Base-by-base conservation (phyloP, 2,797 vertebrate genomes). In the Selene dorsalis region DNA sequence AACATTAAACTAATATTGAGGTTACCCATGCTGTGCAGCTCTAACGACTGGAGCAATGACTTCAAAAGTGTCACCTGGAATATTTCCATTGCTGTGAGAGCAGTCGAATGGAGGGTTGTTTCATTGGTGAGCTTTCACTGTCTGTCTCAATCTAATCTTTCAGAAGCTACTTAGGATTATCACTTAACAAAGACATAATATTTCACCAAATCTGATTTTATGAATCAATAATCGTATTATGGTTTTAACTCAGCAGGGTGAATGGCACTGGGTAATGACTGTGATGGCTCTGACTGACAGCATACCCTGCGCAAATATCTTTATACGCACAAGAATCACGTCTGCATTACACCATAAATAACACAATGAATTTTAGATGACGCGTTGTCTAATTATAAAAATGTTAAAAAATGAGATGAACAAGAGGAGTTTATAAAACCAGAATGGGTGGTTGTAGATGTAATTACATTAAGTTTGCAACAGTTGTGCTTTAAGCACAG, bases 181-280 rank as follows among this genome's bases (percentile, higher is more conserved):
- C 52, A 75, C 62, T 64, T 45, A 60, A 88, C 67, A 82, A 87
- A 74, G 73, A 86, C 56, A 74, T 74, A 0, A 12, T 78, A 83
- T 79, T 73, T 53, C 41, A 41, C 56, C 60, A 82, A 85, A 79
- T 88, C 74, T 84, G 62, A 81, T 64, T 84, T 79, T 57, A 74
- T 88, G 67, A 88, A 77, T 85, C 72, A 75, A 80, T 87, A 87
- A 90, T 83, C 48, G 45, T 41, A 79, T 89, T 79, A 77, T 73
- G 43, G 78, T 72, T 81, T 91, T 87, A 88, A 75, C 69, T 55
- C 75, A 84, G 77, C 69, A 68, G 60, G 43, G 68, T 43, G 59
- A 88, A 80, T 57, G 79, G 86, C 69, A 87, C 75, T 41, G 41
- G 65, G 43, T 63, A 70, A 73, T 75, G 70, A 62, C 77, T 79